Percentiles rank a stretch among this genome's conserved stretches.
Conservation (phyloP, 2,888 invertebrate genomes). For the Aleiodes alternator region DNA sequence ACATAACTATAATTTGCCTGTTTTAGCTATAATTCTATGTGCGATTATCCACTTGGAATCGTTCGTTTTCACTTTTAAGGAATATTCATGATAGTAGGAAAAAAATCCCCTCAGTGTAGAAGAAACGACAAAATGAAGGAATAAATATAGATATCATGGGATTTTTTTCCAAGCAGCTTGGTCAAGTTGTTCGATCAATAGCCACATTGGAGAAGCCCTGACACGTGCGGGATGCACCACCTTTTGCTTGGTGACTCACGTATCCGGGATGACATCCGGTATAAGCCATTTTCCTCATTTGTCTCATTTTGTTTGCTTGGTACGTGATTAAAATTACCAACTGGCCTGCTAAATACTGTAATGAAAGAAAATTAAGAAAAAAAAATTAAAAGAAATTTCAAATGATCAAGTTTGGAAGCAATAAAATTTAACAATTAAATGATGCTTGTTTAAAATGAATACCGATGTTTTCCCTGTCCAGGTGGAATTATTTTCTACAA, state of each 20-base stretch:
- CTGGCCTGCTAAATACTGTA: constrained; percentile 1
- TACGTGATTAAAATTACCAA: constrained; percentile 22
- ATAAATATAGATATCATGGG: too few relatives aligned
- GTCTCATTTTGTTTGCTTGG: constrained; percentile 6
- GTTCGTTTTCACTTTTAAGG: too few relatives aligned
- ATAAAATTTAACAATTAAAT: background rate
- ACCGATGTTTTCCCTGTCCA: constrained; percentile 14
- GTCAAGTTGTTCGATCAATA: constrained; percentile 3
- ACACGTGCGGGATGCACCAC: constrained; percentile 34
- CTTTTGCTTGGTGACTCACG: constrained; percentile 31
- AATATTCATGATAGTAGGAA: too few relatives aligned
- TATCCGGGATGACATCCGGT: constrained; percentile 36
- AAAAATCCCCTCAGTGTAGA: too few relatives aligned
- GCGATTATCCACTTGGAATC: too few relatives aligned
- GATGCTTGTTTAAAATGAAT: background rate
- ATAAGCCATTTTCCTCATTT: constrained; percentile 4
- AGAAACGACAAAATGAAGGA: too few relatives aligned
- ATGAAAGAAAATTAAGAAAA: background rate
- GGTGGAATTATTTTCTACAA: background rate
- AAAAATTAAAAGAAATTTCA: background rate
- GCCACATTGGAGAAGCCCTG: background rate
- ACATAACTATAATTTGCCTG: too few relatives aligned
- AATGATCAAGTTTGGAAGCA: background rate
- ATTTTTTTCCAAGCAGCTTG: too few relatives aligned
- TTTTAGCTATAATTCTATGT: too few relatives aligned